Percentiles rank a stretch among this genome's conserved stretches.
Conservation (phyloP, 2,113 vertebrate genomes). For the Naja naja region DNA sequence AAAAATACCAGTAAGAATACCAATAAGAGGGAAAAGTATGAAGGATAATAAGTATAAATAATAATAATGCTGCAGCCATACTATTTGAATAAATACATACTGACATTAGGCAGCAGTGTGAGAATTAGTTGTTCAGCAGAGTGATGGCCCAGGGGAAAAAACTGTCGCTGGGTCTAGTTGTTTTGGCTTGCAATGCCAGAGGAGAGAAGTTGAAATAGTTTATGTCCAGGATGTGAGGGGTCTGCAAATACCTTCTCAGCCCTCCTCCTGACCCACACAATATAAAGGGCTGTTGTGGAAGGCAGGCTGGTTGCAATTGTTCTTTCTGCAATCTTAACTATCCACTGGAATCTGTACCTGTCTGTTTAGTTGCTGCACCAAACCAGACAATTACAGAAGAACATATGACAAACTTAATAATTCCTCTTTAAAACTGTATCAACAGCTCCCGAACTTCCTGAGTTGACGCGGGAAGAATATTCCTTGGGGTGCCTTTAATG, state of each 20-base stretch:
- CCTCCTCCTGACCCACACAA: neutral
- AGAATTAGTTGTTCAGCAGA: neutral
- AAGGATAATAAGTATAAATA: neutral
- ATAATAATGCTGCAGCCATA: neutral
- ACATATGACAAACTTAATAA: neutral
- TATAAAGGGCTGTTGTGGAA: neutral
- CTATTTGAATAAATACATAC: neutral
- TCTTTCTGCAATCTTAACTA: neutral
- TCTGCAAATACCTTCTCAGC: neutral
- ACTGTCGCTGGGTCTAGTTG: neutral
- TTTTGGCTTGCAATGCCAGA: neutral
- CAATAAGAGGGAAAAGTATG: neutral
- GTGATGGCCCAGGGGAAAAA: neutral
- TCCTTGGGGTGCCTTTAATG: too few relatives aligned
- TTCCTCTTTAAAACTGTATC: neutral
- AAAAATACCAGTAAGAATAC: neutral
- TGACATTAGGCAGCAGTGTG: neutral
- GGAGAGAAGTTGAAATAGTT: neutral
- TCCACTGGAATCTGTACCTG: neutral
- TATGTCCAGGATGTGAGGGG: neutral
- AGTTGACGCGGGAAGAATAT: too few relatives aligned
- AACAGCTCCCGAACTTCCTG: too few relatives aligned
- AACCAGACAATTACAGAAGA: neutral
- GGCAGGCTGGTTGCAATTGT: neutral
- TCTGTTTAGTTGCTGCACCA: neutral